These are phyloP conservation scores for Gymnorhina tibicen DNA, from an alignment of 2,113 vertebrate species.

Conservation along the genomic window DNA sequence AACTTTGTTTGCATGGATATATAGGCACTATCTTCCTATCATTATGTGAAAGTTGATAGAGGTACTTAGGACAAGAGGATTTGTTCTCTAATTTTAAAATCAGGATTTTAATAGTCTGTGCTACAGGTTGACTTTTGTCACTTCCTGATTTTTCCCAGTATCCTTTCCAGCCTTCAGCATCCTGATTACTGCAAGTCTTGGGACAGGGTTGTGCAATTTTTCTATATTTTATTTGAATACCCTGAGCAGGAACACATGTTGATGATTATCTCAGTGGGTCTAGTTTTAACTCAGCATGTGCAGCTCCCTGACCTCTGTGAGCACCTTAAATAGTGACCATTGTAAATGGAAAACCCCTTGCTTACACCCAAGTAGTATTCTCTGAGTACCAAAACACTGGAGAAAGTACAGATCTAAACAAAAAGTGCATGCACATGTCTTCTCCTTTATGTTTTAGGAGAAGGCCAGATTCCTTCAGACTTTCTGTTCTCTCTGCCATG, in stretches of 20 bases:
- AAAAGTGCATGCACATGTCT: not conserved
- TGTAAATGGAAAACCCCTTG: not conserved
- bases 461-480: not conserved
- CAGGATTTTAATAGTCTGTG: not conserved
- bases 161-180: not conserved
- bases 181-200: not conserved
- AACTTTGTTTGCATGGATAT: not conserved
- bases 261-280: not conserved
- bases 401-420: not conserved
- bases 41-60: not conserved
- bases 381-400: not conserved
- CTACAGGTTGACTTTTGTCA: not conserved
- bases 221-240: not conserved
- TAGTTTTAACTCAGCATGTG: not conserved
- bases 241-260: fast-evolving
- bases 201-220: not conserved
- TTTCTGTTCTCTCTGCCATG: not conserved
- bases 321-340: not conserved
- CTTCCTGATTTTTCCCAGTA: not conserved
- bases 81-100: not conserved
- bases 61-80: not conserved
- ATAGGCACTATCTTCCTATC: not conserved
- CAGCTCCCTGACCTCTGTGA: not conserved
- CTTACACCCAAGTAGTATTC: not conserved
- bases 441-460: not conserved